Evolutionary conservation across 2,888 invertebrate species (phyloP).

Genomic region (Mythimna impura): DNA sequence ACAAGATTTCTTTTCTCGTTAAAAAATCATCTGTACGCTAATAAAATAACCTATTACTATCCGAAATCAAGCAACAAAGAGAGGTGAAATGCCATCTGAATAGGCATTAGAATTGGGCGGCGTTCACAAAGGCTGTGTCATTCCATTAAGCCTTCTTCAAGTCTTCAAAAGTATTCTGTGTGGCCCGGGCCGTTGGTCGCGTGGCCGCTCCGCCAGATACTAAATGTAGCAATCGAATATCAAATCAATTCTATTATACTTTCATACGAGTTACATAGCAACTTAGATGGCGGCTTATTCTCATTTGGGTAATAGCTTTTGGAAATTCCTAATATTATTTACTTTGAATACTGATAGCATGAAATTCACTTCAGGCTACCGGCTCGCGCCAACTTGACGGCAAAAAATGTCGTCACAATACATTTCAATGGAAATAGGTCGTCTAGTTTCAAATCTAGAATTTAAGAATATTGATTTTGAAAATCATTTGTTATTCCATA

Average conservation of each 20-base stretch:
- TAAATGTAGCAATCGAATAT: conserved; percentile 84
- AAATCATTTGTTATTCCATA: conserved; percentile 36
- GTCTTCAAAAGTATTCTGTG: conserved; percentile 85
- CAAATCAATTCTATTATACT: conserved; percentile 87
- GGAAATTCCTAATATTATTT: conserved; percentile 55
- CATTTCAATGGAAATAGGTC: conserved; percentile 25
- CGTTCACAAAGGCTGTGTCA: conserved; percentile 89
- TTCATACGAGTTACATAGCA: conserved; percentile 70
- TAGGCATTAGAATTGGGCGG: conserved; percentile 91
- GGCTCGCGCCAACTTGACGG: conserved; percentile 5
- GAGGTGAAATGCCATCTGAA: conserved; percentile 90
- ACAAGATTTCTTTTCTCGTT: conserved; percentile 83
- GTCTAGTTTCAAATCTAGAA: conserved; percentile 19
- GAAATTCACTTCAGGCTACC: conserved; percentile 46
- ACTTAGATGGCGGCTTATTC: conserved; percentile 68
- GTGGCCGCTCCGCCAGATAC: conserved; percentile 77
- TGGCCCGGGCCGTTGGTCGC: conserved; percentile 88
- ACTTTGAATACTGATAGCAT: conserved; percentile 45
- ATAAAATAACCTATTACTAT: conserved; percentile 90
- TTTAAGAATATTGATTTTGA: conserved; percentile 23
- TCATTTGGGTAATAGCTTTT: conserved; percentile 66
- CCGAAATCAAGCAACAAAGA: conserved; percentile 90
- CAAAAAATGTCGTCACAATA: conserved; percentile 33
- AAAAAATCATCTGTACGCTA: conserved; percentile 86
- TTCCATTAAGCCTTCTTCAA: conserved; percentile 90